Percentiles rank a stretch among this genome's conserved stretches.
Evolutionary conservation across 2,797 vertebrate genomes (phyloP).

Genomic region (Sebastes taczanowskii): DNA sequence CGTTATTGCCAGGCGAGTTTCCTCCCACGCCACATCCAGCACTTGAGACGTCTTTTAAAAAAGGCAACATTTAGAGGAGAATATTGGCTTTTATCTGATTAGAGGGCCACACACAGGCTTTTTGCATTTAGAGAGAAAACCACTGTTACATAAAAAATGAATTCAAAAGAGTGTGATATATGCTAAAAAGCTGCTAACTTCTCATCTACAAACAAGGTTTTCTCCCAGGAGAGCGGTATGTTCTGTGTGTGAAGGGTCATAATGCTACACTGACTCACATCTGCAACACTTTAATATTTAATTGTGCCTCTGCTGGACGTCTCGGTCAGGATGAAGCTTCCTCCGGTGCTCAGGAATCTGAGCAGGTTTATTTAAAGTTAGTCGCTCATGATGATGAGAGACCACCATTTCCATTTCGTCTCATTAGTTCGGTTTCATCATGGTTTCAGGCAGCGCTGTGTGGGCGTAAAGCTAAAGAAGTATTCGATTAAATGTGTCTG

Average conservation of each 20-base stretch:
- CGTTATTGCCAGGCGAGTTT: background rate
- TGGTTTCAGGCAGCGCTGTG: background rate
- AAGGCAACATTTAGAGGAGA: background rate
- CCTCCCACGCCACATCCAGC: background rate
- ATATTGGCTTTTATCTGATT: background rate
- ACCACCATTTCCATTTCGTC: background rate
- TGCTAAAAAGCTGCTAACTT: background rate
- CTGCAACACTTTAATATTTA: conserved; percentile 16
- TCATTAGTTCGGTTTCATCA: background rate
- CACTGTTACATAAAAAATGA: background rate
- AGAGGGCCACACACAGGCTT: background rate
- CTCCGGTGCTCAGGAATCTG: background rate
- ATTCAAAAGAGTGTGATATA: background rate
- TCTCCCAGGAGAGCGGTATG: background rate
- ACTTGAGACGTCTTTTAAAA: background rate
- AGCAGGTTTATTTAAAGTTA: background rate
- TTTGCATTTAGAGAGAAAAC: background rate
- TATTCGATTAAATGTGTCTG: background rate
- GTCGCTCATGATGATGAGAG: background rate
- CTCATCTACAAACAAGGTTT: background rate
- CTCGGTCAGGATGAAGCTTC: background rate
- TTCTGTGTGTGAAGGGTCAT: background rate
- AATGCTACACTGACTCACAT: background rate
- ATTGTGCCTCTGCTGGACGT: background rate
- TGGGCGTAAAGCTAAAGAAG: background rate